Evolutionary conservation across 1,140 invertebrate genomes (phyloP).

Genomic region (Hirudo medicinalis): DNA sequence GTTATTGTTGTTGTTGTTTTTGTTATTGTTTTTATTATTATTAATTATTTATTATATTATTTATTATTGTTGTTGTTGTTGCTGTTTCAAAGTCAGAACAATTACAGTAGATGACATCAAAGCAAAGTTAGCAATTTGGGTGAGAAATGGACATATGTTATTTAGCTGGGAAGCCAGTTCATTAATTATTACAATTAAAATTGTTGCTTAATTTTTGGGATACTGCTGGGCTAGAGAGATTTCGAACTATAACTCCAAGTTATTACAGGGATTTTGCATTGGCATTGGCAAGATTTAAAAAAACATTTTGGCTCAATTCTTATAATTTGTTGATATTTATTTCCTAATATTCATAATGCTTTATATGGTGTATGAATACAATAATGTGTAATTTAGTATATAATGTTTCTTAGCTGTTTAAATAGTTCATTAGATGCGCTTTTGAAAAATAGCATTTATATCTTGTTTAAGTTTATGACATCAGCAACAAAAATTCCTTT

Average conservation of each 20-base stretch:
- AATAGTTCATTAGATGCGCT: no score
- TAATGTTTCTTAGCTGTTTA: no score
- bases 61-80: no score
- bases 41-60: not conserved
- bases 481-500: constrained; percentile 68
- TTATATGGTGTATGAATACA: no score
- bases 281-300: constrained; percentile 32
- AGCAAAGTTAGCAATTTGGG: constrained; percentile 75
- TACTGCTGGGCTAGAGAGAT: constrained; percentile 91
- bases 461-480: constrained; percentile 73
- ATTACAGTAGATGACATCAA: constrained; percentile 75
- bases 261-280: constrained; percentile 77
- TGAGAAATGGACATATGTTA: constrained; percentile 25
- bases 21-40: no score
- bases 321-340: no score
- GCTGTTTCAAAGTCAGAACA: constrained; percentile 45
- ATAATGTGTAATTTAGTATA: no score
- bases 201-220: constrained; percentile 49
- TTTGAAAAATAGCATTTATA: not conserved
- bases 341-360: no score
- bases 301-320: no score
- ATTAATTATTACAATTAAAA: no score
- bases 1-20: no score
- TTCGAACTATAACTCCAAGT: constrained; percentile 78
- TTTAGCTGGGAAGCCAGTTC: not conserved